A percentile compares a stretch with the other conserved stretches of the same genome.
Conservation (phyloP, 1,140 invertebrate species). For the Euschistus heros region DNA sequence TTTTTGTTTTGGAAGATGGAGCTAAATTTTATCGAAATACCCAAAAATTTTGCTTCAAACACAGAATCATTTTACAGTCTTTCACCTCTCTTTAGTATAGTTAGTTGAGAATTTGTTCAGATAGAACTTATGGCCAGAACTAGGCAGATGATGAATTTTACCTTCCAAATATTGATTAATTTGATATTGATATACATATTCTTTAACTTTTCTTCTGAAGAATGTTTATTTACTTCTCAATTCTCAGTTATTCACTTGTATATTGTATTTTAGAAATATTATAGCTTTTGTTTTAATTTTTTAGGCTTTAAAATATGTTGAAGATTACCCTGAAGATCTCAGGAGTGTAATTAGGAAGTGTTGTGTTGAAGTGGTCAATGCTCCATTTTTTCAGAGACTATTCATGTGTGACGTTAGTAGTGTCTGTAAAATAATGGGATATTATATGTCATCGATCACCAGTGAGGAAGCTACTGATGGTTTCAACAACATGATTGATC, state of each 20-base stretch:
- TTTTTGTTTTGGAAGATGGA: too few species aligned
- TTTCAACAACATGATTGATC: conserved; percentile 2
- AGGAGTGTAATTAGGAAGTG: not conserved
- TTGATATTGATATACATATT: too few species aligned
- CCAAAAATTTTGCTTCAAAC: too few species aligned
- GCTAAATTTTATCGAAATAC: too few species aligned
- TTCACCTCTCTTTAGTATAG: too few species aligned
- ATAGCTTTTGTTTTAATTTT: not conserved
- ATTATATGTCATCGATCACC: not conserved
- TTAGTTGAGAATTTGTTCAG: too few species aligned
- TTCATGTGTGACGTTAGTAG: conserved; percentile 16
- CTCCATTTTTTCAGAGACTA: conserved; percentile 20
- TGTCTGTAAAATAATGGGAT: not conserved
- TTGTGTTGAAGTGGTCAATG: conserved; percentile 1
- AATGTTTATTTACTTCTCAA: too few species aligned
- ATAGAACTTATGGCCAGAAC: too few species aligned
- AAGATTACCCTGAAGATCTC: not conserved
- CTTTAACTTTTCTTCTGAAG: too few species aligned
- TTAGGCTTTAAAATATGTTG: not conserved
- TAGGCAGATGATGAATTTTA: too few species aligned
- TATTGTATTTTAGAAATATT: not conserved
- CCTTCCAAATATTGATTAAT: too few species aligned
- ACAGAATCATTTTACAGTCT: too few species aligned
- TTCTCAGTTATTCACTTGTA: not conserved
- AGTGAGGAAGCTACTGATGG: not conserved